Percentiles rank a stretch among this genome's conserved stretches.
These are phyloP conservation scores for Cephalopholis sonnerati DNA, from an alignment of 2,113 vertebrate genomes.

Conservation along the genomic window DNA sequence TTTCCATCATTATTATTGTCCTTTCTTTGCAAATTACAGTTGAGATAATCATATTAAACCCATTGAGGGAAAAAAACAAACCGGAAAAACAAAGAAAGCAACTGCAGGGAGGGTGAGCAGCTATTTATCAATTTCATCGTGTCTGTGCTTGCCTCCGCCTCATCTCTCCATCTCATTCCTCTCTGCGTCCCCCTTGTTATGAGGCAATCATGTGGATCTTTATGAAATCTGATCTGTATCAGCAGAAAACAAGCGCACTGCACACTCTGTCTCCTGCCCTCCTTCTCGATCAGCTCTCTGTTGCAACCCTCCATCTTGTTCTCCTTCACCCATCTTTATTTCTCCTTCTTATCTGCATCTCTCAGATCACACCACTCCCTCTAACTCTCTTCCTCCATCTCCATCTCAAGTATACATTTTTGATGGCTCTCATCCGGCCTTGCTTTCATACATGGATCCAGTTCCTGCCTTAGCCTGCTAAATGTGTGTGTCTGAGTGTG, in stretches of 20 bases:
- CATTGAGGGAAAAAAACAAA: slow-evolving; percentile 19
- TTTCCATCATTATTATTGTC: slow-evolving; percentile 42
- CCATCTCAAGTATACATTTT: slow-evolving; percentile 33
- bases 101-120: slow-evolving; percentile 51
- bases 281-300: slow-evolving; percentile 50
- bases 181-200: slow-evolving; percentile 73
- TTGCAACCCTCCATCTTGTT: slow-evolving; percentile 68
- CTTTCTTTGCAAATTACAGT: slow-evolving; percentile 52
- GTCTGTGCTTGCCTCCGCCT: slow-evolving; percentile 62
- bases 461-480: slow-evolving; percentile 5
- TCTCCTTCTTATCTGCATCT: slow-evolving; percentile 44
- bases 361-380: slow-evolving; percentile 27
- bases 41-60: slow-evolving; percentile 57
- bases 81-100: slow-evolving; percentile 64
- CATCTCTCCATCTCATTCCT: slow-evolving; percentile 71
- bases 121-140: slow-evolving; percentile 76
- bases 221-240: slow-evolving; percentile 82
- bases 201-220: slow-evolving; percentile 83
- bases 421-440: slow-evolving; percentile 18
- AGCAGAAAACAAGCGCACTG: slow-evolving; percentile 67
- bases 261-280: slow-evolving; percentile 54
- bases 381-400: slow-evolving; percentile 43
- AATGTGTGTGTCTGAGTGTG: neutral
- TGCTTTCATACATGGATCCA: slow-evolving; percentile 1
- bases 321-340: slow-evolving; percentile 57